Conservation (phyloP, 2,797 vertebrate species). For the Hypotaenidia philippensis region DNA sequence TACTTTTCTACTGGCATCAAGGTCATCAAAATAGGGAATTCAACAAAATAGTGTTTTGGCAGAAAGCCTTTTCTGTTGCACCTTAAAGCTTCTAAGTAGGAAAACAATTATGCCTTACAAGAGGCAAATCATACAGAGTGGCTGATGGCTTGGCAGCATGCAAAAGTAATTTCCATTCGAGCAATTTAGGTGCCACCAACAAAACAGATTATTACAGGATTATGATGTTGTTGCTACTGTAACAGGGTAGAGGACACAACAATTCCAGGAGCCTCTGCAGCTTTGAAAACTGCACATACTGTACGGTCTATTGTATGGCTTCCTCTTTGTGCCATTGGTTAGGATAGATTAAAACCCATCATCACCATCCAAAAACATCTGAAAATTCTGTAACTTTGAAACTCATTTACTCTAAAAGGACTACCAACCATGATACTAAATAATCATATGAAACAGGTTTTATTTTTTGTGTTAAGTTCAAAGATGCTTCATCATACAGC, state of each 20-base stretch:
- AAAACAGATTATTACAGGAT: neutral
- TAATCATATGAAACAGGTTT: slow-evolving; percentile 55
- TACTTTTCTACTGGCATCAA: neutral
- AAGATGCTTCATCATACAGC: slow-evolving; percentile 53
- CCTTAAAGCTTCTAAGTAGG: neutral
- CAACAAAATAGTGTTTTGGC: neutral
- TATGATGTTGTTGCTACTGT: neutral
- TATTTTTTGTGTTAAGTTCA: slow-evolving; percentile 42
- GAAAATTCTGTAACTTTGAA: neutral
- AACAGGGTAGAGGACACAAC: neutral
- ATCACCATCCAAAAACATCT: neutral
- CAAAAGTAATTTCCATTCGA: neutral
- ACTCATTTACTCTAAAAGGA: neutral
- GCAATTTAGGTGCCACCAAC: neutral
- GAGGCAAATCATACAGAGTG: neutral
- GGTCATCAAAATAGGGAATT: neutral
- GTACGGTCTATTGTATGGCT: neutral
- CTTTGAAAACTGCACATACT: neutral
- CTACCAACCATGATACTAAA: neutral
- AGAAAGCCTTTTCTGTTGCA: neutral
- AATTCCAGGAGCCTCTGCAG: neutral
- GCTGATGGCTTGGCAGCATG: neutral
- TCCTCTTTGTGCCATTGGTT: neutral
- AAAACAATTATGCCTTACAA: neutral
- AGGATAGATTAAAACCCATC: neutral